Percentiles rank a stretch among this genome's conserved stretches.
Evolutionary conservation across 2,113 vertebrate genomes (phyloP).

Genomic region (Chloebia gouldiae): DNA sequence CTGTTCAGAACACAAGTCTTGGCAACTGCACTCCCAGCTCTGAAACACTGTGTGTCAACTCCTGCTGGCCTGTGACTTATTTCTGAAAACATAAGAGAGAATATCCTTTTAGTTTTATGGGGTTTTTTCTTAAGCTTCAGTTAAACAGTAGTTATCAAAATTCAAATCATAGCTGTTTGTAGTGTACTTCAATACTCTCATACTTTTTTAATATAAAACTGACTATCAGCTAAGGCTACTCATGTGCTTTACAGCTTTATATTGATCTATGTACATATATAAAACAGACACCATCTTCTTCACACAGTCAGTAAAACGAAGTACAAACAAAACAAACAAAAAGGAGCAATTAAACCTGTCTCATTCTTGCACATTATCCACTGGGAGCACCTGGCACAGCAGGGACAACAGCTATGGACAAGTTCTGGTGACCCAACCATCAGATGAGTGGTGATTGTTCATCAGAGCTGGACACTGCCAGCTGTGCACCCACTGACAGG

Average conservation of each 20-base stretch:
- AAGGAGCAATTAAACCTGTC: not conserved
- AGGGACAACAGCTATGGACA: not conserved
- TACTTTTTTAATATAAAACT: not conserved
- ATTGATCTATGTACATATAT: not conserved
- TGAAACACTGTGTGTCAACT: not conserved
- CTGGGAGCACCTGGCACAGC: not conserved
- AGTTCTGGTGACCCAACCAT: not conserved
- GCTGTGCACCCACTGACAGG: not conserved
- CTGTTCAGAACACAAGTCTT: not conserved
- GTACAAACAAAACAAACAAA: not conserved
- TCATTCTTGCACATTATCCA: not conserved
- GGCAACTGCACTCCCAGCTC: not conserved
- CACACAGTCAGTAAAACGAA: not conserved
- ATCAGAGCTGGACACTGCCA: not conserved
- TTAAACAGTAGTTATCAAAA: not conserved
- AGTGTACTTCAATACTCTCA: not conserved
- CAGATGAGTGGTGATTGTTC: not conserved
- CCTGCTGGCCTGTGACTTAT: not conserved
- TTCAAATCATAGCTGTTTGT: not conserved
- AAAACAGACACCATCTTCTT: not conserved
- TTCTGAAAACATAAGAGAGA: not conserved
- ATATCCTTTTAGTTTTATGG: not conserved
- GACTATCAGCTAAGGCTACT: not conserved
- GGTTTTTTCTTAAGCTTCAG: not conserved
- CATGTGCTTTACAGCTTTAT: not conserved